Percentiles rank a stretch among this genome's conserved stretches.
Conservation (phyloP, 2,797 vertebrate species). For the Loriculus beryllinus region DNA sequence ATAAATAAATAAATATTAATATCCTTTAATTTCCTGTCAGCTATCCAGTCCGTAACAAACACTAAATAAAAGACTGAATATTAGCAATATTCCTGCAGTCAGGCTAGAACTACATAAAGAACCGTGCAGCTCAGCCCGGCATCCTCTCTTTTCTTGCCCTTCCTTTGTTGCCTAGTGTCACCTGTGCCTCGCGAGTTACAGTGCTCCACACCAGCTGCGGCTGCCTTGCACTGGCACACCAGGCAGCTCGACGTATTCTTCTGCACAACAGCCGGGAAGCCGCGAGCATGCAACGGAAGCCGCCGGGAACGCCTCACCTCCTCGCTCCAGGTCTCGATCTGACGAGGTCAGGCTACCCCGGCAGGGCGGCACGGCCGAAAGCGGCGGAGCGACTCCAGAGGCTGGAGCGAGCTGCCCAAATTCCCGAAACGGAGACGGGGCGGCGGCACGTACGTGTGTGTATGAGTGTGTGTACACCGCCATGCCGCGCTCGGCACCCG, state of each 20-base stretch:
- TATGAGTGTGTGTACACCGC: neutral
- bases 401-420: conserved; percentile 3
- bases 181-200: neutral
- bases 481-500: conserved; percentile 13
- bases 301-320: neutral
- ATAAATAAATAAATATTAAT: neutral
- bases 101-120: neutral
- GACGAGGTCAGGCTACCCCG: neutral
- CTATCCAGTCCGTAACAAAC: too few relatives aligned
- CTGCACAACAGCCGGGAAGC: neutral
- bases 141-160: neutral
- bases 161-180: conserved; percentile 59
- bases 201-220: neutral
- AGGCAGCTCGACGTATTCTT: neutral
- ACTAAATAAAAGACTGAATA: neutral
- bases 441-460: neutral
- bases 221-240: neutral
- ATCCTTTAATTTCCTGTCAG: neutral
- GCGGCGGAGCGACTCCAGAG: neutral
- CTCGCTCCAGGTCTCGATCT: neutral
- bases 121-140: neutral
- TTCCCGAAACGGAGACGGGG: conserved; percentile 13
- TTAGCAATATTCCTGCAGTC: neutral
- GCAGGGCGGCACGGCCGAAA: neutral
- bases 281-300: neutral